phyloP scores from a whole-genome alignment of 2,888 invertebrate species.

The Mactromeris polynyma region DNA sequence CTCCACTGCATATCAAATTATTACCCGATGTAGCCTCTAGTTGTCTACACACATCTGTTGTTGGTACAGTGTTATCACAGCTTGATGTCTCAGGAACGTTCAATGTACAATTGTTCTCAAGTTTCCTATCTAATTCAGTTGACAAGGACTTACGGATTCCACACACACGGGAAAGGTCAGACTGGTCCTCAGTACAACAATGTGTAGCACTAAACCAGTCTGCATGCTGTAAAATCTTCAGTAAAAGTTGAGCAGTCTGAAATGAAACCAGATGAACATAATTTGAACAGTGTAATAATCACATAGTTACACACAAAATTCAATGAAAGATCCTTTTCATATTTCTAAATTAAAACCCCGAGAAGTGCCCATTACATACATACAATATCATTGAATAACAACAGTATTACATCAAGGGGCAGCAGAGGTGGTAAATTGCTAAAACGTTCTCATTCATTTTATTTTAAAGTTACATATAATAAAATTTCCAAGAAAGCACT shows the following conservation, averaged over 20 bases:
- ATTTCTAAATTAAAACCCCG: too few relatives aligned
- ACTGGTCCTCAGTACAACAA: neutral
- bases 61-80: neutral
- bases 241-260: slow-evolving; percentile 88
- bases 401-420: too few relatives aligned
- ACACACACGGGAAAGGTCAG: neutral
- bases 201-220: slow-evolving; percentile 70
- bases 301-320: too few relatives aligned
- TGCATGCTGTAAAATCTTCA: slow-evolving; percentile 74
- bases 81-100: neutral
- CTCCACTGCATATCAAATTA: neutral
- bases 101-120: neutral
- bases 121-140: neutral
- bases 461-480: too few relatives aligned
- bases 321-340: too few relatives aligned
- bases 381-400: too few relatives aligned
- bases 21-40: too few relatives aligned
- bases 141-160: neutral
- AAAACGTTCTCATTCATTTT: too few relatives aligned
- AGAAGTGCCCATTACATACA: too few relatives aligned
- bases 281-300: too few relatives aligned
- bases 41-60: neutral
- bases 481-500: too few relatives aligned
- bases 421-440: too few relatives aligned
- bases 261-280: slow-evolving; percentile 68